These are phyloP conservation scores for Tragopan temminckii DNA, from an alignment of 2,797 vertebrate genomes.

Conservation along the genomic window DNA sequence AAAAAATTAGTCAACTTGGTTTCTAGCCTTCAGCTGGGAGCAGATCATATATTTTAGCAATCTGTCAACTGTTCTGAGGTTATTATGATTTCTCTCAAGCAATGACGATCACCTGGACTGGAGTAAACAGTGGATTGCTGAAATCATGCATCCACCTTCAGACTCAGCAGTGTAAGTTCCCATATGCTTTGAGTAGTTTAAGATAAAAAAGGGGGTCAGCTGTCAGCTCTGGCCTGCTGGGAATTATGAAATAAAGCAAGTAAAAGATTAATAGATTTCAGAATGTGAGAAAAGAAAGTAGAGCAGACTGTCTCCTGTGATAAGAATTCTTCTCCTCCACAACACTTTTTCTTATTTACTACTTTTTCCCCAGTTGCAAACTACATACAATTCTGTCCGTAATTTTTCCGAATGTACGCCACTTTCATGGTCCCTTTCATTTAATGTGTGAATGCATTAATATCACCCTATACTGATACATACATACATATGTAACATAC, in stretches of 20 bases:
- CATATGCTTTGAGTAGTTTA: conserved; percentile 50
- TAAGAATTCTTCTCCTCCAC: not conserved
- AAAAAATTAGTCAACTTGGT: not conserved
- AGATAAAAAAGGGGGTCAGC: conserved; percentile 56
- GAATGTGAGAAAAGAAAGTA: conserved; percentile 62
- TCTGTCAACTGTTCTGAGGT: not conserved
- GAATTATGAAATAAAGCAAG: conserved; percentile 42
- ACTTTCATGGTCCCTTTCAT: not conserved
- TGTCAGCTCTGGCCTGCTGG: conserved; percentile 53
- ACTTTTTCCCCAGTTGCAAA: not conserved
- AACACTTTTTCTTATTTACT: conserved; percentile 29
- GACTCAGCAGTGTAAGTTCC: conserved; percentile 22
- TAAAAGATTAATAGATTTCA: conserved; percentile 66
- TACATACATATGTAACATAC: not conserved
- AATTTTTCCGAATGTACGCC: not conserved
- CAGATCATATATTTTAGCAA: not conserved
- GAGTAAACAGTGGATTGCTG: not conserved
- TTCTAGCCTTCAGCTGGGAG: not conserved
- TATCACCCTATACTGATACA: not conserved
- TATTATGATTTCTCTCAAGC: not conserved
- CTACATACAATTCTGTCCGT: not conserved
- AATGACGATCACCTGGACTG: not conserved
- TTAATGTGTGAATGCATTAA: not conserved
- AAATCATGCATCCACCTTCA: conserved; percentile 12
- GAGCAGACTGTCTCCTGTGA: conserved; percentile 53